phyloP scores from a whole-genome alignment of 1,140 invertebrate genomes.

The Linepithema humile region DNA sequence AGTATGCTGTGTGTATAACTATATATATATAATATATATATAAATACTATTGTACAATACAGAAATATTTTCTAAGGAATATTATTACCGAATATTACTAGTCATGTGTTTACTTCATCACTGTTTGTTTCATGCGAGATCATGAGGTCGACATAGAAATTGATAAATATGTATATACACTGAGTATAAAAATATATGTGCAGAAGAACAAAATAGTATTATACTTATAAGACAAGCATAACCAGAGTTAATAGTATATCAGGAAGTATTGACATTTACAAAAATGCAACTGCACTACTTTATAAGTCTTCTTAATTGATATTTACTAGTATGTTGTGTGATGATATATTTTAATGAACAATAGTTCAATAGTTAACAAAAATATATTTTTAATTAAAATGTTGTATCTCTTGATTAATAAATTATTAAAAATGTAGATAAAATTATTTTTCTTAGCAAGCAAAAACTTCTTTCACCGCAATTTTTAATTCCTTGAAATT shows the following conservation, averaged over 20 bases:
- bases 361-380: conserved; percentile 45
- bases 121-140: conserved; percentile 42
- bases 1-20: neutral
- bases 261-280: conserved; percentile 41
- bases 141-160: conserved; percentile 1
- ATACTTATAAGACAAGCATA: conserved; percentile 21
- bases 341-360: conserved; percentile 42
- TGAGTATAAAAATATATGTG: too few relatives aligned
- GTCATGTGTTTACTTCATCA: conserved; percentile 22
- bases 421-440: neutral
- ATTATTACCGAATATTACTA: conserved; percentile 14
- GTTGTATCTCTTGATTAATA: neutral
- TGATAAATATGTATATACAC: neutral
- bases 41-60: conserved; percentile 31
- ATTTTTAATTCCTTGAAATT: neutral
- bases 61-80: conserved; percentile 11
- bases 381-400: conserved; percentile 48
- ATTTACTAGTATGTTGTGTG: conserved; percentile 15
- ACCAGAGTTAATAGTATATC: neutral
- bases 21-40: neutral
- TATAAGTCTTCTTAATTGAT: conserved; percentile 31
- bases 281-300: conserved; percentile 34
- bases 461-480: neutral
- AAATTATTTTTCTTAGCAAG: neutral
- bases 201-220: conserved; percentile 24